Conservation (phyloP, 2,888 invertebrate genomes). For the Oligia fasciuncula region DNA sequence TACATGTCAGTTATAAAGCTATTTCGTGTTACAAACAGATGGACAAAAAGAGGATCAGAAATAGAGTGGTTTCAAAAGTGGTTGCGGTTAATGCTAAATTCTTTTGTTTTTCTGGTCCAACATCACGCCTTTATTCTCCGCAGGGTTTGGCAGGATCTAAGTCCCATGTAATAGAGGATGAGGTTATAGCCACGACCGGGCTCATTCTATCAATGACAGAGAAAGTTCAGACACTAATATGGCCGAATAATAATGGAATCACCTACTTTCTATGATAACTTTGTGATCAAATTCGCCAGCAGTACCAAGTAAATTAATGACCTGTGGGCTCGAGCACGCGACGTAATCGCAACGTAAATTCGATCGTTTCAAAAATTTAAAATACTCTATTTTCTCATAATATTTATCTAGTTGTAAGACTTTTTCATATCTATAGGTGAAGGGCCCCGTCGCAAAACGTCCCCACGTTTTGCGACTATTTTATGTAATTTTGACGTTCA, state of each 20-base stretch:
- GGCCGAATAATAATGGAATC: background rate
- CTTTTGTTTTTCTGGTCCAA: constrained; percentile 1
- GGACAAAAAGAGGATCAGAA: background rate
- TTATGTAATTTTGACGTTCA: background rate
- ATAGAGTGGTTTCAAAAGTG: background rate
- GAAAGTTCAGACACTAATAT: background rate
- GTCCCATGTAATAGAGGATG: background rate
- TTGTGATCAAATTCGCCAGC: constrained; percentile 4
- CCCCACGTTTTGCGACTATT: background rate
- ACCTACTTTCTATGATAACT: background rate
- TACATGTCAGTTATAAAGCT: constrained; percentile 31
- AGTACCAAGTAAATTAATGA: constrained; percentile 13
- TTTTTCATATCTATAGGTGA: background rate
- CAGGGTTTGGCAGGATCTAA: background rate
- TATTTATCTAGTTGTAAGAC: background rate
- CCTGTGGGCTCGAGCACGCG: background rate
- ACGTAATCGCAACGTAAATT: background rate
- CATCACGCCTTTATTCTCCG: background rate
- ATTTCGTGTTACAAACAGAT: constrained; percentile 12
- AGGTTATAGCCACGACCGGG: too few relatives aligned
- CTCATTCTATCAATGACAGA: background rate
- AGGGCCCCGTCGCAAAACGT: too few relatives aligned
- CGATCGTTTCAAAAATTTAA: background rate
- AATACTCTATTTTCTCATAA: background rate
- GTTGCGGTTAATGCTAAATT: background rate